phyloP scores from a whole-genome alignment of 2,113 vertebrate genomes.

The Takifugu bimaculatus region DNA sequence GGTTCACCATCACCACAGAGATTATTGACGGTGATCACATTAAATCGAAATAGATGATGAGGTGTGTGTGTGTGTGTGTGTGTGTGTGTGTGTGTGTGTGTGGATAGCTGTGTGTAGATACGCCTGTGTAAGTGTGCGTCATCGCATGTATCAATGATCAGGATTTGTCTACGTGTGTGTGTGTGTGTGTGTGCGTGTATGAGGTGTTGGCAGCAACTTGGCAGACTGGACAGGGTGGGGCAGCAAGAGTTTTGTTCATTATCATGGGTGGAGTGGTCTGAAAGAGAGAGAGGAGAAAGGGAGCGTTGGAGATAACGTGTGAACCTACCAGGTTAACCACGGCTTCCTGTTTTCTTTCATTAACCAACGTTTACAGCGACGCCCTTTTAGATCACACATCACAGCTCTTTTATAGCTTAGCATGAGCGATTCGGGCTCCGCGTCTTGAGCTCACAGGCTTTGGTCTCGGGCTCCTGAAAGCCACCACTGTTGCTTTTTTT shows the following conservation, averaged over 20 bases:
- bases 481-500: too few species aligned
- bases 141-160: constrained; percentile 16
- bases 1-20: constrained; percentile 44
- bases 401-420: too few species aligned
- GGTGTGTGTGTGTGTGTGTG: constrained; percentile 7
- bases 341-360: too few species aligned
- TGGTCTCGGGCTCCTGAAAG: too few species aligned
- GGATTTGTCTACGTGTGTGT: constrained; percentile 36
- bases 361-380: too few species aligned
- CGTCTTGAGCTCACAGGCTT: too few species aligned
- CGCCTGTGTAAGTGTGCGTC: constrained; percentile 6
- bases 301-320: constrained; percentile 8
- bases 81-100: constrained; percentile 10
- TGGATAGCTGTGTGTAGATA: constrained; percentile 8
- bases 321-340: too few species aligned
- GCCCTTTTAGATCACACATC: too few species aligned
- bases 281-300: constrained; percentile 13
- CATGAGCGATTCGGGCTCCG: too few species aligned
- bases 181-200: constrained; percentile 29
- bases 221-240: constrained; percentile 64
- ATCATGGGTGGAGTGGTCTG: constrained; percentile 58
- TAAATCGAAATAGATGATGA: constrained; percentile 55
- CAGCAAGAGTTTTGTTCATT: constrained; percentile 67
- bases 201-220: constrained; percentile 68
- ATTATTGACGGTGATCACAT: constrained; percentile 64